Evolutionary conservation across 2,113 vertebrate species (phyloP).

Genomic region (Apeltes quadracus): DNA sequence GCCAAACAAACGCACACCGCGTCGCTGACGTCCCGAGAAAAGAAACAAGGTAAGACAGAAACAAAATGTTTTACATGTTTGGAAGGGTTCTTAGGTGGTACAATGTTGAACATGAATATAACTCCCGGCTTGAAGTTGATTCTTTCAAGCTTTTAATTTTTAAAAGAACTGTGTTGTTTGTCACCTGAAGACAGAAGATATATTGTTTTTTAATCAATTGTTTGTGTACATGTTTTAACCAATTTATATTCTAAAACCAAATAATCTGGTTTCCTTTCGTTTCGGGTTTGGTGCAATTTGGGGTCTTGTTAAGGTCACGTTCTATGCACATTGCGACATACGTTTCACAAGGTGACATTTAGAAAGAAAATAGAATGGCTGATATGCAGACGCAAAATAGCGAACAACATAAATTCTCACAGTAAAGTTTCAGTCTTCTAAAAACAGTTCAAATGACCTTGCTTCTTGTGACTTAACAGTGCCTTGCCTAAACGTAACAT

Average conservation of each 20-base stretch:
- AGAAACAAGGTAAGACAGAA: slow-evolving; percentile 54
- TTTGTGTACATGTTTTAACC: not conserved
- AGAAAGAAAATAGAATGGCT: not conserved
- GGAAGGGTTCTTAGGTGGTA: not conserved
- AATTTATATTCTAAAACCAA: too few relatives aligned
- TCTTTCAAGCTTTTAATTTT: not conserved
- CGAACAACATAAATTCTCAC: not conserved
- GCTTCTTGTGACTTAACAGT: not conserved
- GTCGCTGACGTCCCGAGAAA: slow-evolving; percentile 9
- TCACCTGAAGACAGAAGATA: not conserved
- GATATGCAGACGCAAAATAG: not conserved
- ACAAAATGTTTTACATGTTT: not conserved
- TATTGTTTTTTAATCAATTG: not conserved
- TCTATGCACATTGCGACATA: not conserved
- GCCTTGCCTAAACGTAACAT: not conserved
- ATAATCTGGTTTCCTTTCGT: slow-evolving; percentile 15
- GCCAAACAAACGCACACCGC: not conserved
- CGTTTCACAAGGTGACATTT: not conserved
- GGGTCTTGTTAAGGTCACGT: not conserved
- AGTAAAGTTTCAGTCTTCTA: not conserved
- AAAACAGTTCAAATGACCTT: not conserved
- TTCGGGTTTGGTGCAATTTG: slow-evolving; percentile 6
- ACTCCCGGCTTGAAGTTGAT: not conserved
- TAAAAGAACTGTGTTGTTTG: not conserved
- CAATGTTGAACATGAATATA: not conserved